A percentile compares a stretch with the other conserved stretches of the same genome.
Evolutionary conservation across 1,140 invertebrate species (phyloP).

Genomic region (Lepidurus apus): DNA sequence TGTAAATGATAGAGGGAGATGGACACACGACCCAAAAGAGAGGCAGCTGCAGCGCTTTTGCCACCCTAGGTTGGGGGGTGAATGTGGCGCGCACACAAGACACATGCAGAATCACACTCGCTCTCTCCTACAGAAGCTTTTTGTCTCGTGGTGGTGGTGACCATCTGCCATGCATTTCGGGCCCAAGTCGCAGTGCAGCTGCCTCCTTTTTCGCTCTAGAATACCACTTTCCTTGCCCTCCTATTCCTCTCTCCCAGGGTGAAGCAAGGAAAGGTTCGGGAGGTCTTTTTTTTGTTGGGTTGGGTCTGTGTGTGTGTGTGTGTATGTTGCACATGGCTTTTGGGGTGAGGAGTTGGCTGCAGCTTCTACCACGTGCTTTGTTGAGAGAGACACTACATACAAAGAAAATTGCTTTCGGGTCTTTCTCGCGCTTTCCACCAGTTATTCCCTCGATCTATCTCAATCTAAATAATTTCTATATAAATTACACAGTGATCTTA

Average conservation of each 20-base stretch:
- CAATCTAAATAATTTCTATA: no score
- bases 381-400: background rate
- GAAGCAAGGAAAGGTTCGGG: background rate
- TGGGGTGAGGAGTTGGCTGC: background rate
- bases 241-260: background rate
- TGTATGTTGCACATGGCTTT: background rate
- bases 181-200: conserved; percentile 1
- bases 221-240: background rate
- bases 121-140: background rate
- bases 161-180: conserved; percentile 1
- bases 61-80: background rate
- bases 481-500: no score
- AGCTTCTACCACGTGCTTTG: background rate
- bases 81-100: no score
- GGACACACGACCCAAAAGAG: background rate
- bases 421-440: no score
- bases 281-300: background rate
- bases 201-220: background rate
- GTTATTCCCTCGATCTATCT: no score
- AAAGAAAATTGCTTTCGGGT: background rate
- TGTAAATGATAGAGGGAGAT: background rate
- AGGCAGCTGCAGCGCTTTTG: conserved; percentile 4
- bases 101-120: conserved; percentile 7
- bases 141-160: conserved; percentile 17
- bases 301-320: background rate